A percentile compares a stretch with the other conserved stretches of the same genome.
phyloP scores from a whole-genome alignment of 2,797 vertebrate genomes.

The Melanotaenia parkinsoni region DNA sequence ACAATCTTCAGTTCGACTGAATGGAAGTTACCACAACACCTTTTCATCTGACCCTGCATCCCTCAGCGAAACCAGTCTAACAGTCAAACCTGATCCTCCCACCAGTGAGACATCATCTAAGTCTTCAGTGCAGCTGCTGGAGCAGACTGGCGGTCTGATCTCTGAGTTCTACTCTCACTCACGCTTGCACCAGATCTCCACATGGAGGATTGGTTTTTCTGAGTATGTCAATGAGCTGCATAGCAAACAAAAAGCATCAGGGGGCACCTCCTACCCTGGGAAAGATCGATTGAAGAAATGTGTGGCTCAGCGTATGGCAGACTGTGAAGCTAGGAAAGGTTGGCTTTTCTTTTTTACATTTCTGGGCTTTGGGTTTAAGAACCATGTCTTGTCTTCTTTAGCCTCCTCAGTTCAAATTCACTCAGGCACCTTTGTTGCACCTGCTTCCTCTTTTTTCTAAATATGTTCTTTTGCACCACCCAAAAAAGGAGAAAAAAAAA shows the following conservation, averaged over 20 bases:
- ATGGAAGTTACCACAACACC: slow-evolving; percentile 77
- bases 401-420: not conserved
- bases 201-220: slow-evolving; percentile 93
- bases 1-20: slow-evolving; percentile 68
- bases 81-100: slow-evolving; percentile 39
- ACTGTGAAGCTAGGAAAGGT: slow-evolving; percentile 48
- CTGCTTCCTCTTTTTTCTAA: not conserved
- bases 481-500: not conserved
- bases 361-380: not conserved
- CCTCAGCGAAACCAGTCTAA: slow-evolving; percentile 16
- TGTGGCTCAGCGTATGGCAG: slow-evolving; percentile 73
- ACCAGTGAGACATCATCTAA: slow-evolving; percentile 40
- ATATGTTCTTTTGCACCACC: not conserved
- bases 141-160: slow-evolving; percentile 85
- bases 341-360: not conserved
- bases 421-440: not conserved
- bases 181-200: slow-evolving; percentile 97
- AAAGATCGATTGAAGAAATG: slow-evolving; percentile 92
- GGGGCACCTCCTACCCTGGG: slow-evolving; percentile 86
- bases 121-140: slow-evolving; percentile 67
- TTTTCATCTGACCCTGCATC: slow-evolving; percentile 50
- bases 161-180: slow-evolving; percentile 95
- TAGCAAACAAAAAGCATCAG: slow-evolving; percentile 76
- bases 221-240: slow-evolving; percentile 95
- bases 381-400: not conserved